Percentiles rank a stretch among this genome's conserved stretches.
Evolutionary conservation across 2,797 vertebrate genomes (phyloP).

Genomic region (Catostomus latipinnis): DNA sequence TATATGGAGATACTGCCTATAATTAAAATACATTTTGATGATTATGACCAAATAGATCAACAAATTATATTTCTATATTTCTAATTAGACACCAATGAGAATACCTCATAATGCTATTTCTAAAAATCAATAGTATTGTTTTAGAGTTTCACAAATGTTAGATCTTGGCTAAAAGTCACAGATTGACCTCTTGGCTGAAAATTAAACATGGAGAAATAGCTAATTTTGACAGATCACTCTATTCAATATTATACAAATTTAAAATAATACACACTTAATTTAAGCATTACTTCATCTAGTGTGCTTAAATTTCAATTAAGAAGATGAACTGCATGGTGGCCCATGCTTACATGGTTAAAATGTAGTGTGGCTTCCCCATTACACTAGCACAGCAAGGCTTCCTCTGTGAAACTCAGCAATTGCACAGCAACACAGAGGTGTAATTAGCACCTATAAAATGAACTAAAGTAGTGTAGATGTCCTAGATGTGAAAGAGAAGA

Average conservation of each 20-base stretch:
- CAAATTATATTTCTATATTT: background rate
- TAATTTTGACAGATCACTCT: no score
- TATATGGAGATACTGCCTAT: background rate
- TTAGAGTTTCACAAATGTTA: background rate
- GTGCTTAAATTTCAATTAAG: no score
- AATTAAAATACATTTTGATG: background rate
- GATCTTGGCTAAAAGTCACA: no score
- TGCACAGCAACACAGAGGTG: background rate
- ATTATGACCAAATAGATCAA: background rate
- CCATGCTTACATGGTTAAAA: no score
- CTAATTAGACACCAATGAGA: background rate
- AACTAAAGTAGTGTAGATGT: background rate
- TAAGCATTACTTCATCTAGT: no score
- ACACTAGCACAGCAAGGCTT: background rate
- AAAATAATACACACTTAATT: no score
- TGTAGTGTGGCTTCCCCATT: background rate
- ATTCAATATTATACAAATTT: no score
- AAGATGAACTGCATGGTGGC: no score
- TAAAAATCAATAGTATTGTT: background rate
- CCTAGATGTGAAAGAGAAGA: background rate
- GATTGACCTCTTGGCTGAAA: no score
- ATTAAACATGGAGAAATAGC: no score
- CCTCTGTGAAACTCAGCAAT: background rate
- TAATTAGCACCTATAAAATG: background rate
- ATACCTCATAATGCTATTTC: background rate